These are phyloP conservation scores for Enhydra lutris DNA, from an alignment of 2,113 vertebrate species.

Conservation along the genomic window DNA sequence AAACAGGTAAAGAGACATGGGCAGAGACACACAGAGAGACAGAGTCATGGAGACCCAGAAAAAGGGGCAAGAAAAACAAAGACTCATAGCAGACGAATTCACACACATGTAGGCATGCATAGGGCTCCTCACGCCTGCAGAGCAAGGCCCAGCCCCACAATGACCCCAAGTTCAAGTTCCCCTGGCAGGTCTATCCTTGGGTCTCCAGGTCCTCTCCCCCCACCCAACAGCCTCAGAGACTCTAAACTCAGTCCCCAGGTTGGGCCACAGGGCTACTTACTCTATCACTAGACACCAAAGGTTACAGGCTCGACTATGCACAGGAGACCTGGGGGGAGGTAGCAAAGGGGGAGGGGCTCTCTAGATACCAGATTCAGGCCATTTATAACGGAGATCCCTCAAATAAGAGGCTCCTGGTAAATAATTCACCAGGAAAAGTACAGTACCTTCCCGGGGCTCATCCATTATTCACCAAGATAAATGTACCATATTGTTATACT, in stretches of 20 bases:
- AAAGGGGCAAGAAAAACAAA: not conserved
- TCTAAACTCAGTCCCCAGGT: not conserved
- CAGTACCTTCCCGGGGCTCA: conserved; percentile 73
- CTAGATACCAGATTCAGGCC: not conserved
- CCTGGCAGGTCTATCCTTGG: not conserved
- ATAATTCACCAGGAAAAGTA: conserved; percentile 77
- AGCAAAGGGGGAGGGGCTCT: not conserved
- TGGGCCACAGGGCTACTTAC: not conserved
- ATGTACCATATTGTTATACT: conserved; percentile 70
- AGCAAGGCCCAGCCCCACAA: not conserved
- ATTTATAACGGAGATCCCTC: conserved; percentile 44
- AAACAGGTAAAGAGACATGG: not conserved
- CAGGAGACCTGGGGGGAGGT: not conserved
- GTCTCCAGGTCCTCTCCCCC: not conserved
- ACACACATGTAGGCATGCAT: not conserved
- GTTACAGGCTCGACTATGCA: not conserved
- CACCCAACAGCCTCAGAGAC: not conserved
- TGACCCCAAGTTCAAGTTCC: not conserved
- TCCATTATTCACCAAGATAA: conserved; percentile 83
- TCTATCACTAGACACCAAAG: not conserved
- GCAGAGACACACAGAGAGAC: not conserved
- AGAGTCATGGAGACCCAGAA: not conserved
- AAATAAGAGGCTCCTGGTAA: conserved; percentile 71
- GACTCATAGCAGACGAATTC: fast-evolving
- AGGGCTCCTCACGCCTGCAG: fast-evolving